phyloP scores from a whole-genome alignment of 2,797 vertebrate species.

The Peromyscus attwateri region DNA sequence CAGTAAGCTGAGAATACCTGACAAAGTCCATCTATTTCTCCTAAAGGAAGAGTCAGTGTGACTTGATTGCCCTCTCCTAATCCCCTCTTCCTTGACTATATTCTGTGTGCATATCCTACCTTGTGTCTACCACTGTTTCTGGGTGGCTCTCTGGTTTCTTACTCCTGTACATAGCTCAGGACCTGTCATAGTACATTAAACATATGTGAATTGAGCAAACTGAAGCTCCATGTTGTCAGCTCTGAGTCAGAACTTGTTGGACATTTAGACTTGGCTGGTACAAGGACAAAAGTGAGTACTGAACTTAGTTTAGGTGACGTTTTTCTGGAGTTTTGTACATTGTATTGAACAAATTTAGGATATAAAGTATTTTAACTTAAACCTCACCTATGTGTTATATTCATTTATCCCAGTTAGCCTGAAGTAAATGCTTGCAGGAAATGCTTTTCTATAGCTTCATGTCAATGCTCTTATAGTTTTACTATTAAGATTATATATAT shows the following conservation, averaged over 20 bases:
- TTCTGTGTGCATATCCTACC: background rate
- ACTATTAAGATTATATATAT: background rate
- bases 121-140: background rate
- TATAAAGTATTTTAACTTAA: background rate
- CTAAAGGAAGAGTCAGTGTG: background rate
- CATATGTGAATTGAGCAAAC: background rate
- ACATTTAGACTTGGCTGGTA: background rate
- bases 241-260: background rate
- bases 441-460: background rate
- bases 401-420: background rate
- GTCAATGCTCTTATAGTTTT: background rate
- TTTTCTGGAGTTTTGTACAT: background rate
- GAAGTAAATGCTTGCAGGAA: background rate
- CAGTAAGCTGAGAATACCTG: background rate
- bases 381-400: background rate
- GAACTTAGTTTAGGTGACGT: background rate
- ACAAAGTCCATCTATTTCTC: accelerated
- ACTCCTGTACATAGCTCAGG: too few species aligned
- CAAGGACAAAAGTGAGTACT: background rate
- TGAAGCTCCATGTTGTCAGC: background rate
- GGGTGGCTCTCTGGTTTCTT: background rate
- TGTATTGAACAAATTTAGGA: background rate
- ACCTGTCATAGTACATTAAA: too few species aligned
- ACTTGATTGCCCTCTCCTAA: background rate
- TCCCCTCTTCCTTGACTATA: background rate